Conservation (phyloP, 2,888 invertebrate species). For the Smittia aterrima region DNA sequence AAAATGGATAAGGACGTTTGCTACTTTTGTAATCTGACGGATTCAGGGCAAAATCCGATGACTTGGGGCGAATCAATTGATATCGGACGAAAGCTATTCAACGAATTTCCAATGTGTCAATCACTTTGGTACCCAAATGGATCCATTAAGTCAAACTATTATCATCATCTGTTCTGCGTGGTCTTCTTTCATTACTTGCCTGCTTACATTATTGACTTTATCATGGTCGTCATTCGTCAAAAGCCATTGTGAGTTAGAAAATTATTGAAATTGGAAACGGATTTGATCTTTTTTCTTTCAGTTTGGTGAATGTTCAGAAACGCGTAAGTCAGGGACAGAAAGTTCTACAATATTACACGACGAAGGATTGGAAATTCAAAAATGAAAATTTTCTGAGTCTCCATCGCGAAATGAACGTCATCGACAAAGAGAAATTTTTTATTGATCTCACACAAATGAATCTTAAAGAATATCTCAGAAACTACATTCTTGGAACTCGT, state of each 20-base stretch:
- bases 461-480: slow-evolving; percentile 65
- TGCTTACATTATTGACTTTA: slow-evolving; percentile 71
- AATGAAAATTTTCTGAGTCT: slow-evolving; percentile 62
- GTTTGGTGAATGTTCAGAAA: slow-evolving; percentile 61
- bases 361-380: slow-evolving; percentile 73
- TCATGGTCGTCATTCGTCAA: slow-evolving; percentile 65
- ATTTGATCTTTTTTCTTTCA: slow-evolving; percentile 47
- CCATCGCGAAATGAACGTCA: slow-evolving; percentile 55
- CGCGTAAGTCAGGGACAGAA: slow-evolving; percentile 60
- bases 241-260: slow-evolving; percentile 71
- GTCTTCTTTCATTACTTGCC: slow-evolving; percentile 74
- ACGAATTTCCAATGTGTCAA: slow-evolving; percentile 72
- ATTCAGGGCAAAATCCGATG: slow-evolving; percentile 72
- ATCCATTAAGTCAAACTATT: slow-evolving; percentile 65
- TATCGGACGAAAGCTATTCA: slow-evolving; percentile 59
- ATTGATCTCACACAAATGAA: slow-evolving; percentile 55
- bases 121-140: slow-evolving; percentile 80
- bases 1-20: slow-evolving; percentile 46
- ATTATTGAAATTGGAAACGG: not conserved
- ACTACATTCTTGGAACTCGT: slow-evolving; percentile 79
- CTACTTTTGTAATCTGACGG: slow-evolving; percentile 66
- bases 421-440: slow-evolving; percentile 63
- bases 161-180: slow-evolving; percentile 64
- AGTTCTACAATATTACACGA: slow-evolving; percentile 74
- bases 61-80: slow-evolving; percentile 83